Base-by-base conservation (phyloP, 2,113 vertebrate genomes). In the Pelvicachromis taeniatus region DNA sequence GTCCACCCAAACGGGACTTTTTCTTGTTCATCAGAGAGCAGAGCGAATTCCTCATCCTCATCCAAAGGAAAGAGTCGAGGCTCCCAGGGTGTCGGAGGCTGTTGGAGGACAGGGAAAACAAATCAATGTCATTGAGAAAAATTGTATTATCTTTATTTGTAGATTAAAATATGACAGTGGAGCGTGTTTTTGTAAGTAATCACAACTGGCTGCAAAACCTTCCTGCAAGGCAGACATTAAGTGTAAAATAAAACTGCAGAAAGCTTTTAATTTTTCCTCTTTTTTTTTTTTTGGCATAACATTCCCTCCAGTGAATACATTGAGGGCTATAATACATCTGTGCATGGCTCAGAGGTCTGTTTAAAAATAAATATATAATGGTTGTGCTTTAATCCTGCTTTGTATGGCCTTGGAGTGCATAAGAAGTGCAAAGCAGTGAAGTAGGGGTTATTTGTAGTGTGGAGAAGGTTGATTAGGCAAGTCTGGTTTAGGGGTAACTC, bases 1-100 rank as follows among this genome's bases (percentile, higher is more conserved):
- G 40, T 40, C 65, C 56, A 38, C 2, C 6, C 52, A 14, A 26
- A 80, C 10, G 70, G 17, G 4, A 68, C 19, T 13, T 63, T 10
- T 8, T 86, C 77, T 38, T 10, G 48, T 42, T 80, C 5, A 29
- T 91, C 85, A 53, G 45, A 81, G 50, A 78, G 70, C 52, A 93
- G 53, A 5, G 80, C 40, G 6, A 86, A 48, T 53, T 88, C 91
- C 13, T 93, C 31, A 2, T 50, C 83, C 6, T 78, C 80, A 21
- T 11, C 61, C 55, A 95, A 73, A 75, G 91, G 94, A 84, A 95
- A 95, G 59, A 70, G 59, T 77, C 91, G 85, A 10, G 10, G 85
- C 33, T 91, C 86, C 93, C 94, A 95, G 19, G 92, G 89, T 21
- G 70, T 35, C 83, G 59, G 83, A 83, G 89, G 83, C 90, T 93